Evolutionary conservation across 2,888 invertebrate genomes (phyloP), one percentile per base, ranked within the genome.

Genomic region (Coenonympha arcania): DNA sequence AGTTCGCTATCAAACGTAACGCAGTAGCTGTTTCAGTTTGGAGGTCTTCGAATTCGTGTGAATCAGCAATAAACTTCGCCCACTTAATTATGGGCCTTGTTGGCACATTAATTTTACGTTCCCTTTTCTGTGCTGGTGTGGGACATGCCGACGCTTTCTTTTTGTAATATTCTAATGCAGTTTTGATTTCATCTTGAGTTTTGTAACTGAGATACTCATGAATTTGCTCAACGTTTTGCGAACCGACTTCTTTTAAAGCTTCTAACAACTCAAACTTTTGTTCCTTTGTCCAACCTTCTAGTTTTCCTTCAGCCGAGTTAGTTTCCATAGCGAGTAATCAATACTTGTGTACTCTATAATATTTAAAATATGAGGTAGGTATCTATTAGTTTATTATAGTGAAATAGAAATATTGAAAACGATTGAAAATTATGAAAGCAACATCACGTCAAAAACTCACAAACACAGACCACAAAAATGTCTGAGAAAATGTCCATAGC

Each of bases 1-100:
- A 66, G 8, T 83, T 75, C n/a, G 81, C 82, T 20, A 87, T 78
- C 11, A 82, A 56, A 16, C 79, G 65, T 2, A 87, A 45, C 0
- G 80, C 81, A 6, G 67, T 64, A 2, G 73, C 60, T 1, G 68
- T 73, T 45, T 83, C 81, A 0, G 80, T 81, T 30, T 69, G 64
- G 1, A 80, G 65, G 1, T 80, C 74, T 11, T 68, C 65, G 19
- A 61, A 71, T 2, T 50, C 56, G n/a, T 71, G 54, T 2, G 63
- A 58, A 28, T 80, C 73, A 8, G 69, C 71, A 22, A 85, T 59
- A 28, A 72, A 48, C 50, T 76, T 72, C 0, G 79, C 74, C 84
- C 84, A 84, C 20, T 61, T 60, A 3, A 69, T 62, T 24, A 83
- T 50, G 1, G 83, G 81, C 6, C 70, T 61, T 2, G 64, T 56